Conservation (phyloP, 2,113 vertebrate genomes). For the Apistogramma diplotaenia region DNA sequence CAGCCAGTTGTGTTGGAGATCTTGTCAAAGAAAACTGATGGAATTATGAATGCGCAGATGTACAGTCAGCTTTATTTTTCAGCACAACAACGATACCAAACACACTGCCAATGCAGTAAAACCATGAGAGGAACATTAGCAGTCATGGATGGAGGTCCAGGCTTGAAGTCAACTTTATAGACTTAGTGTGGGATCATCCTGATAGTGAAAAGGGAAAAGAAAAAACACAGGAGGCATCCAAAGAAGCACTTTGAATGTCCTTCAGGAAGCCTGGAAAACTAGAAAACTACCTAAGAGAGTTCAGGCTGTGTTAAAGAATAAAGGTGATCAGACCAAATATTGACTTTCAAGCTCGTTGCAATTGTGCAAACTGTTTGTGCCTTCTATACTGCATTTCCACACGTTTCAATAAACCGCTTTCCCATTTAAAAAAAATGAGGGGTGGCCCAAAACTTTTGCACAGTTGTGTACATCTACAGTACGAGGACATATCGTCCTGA, state of each 20-base stretch:
- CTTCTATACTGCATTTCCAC: not conserved
- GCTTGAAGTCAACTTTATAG: not conserved
- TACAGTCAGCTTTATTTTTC: not conserved
- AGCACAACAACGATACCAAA: not conserved
- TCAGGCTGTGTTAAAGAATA: not conserved
- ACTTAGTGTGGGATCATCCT: too few species aligned
- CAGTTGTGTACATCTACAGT: not conserved
- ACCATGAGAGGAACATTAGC: not conserved
- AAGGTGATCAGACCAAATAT: not conserved
- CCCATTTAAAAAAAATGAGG: not conserved
- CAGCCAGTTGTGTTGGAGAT: accelerated
- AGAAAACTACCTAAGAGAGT: not conserved
- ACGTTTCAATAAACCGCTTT: not conserved
- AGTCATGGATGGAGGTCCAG: not conserved
- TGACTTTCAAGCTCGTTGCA: not conserved
- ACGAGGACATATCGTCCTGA: not conserved
- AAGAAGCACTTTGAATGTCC: not conserved
- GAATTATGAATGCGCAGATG: not conserved
- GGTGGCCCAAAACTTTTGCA: not conserved
- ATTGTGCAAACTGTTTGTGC: not conserved
- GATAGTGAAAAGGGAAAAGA: too few species aligned
- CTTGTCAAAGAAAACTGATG: not conserved
- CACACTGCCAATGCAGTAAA: not conserved
- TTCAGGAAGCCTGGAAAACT: not conserved
- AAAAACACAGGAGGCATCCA: too few species aligned